Evolutionary conservation across 1,140 invertebrate genomes (phyloP).

Genomic region (Neodiprion fabricii): DNA sequence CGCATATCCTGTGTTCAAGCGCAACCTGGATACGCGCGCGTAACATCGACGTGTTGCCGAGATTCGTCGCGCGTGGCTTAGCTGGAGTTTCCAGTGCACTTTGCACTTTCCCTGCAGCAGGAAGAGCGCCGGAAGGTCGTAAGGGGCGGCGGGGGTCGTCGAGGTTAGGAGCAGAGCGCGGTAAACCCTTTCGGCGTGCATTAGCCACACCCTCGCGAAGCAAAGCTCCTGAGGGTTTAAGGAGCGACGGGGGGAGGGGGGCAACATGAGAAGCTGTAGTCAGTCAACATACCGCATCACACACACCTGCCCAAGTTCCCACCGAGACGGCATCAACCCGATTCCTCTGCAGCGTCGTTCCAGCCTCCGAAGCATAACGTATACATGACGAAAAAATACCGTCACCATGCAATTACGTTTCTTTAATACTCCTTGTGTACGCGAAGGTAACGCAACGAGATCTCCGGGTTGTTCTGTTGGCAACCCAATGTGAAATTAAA

Average conservation of each 20-base stretch:
- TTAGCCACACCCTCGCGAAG: conserved; percentile 9
- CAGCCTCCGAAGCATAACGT: background rate
- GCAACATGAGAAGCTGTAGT: conserved; percentile 11
- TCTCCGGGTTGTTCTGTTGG: too few species aligned
- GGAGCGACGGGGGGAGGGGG: background rate
- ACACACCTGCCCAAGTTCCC: conserved; percentile 7
- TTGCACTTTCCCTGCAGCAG: background rate
- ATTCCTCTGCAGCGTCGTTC: too few species aligned
- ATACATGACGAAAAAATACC: background rate
- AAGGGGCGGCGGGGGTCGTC: background rate
- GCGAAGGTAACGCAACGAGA: too few species aligned
- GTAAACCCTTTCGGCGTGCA: conserved; percentile 12
- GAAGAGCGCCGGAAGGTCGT: background rate
- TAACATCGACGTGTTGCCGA: background rate
- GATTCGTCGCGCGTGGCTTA: background rate
- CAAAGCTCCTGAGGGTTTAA: background rate
- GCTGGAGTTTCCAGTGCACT: conserved; percentile 2
- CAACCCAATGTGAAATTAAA: too few species aligned
- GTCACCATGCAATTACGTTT: background rate
- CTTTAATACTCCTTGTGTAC: background rate
- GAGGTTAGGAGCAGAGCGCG: conserved; percentile 6
- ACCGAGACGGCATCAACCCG: background rate
- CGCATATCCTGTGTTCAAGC: too few species aligned
- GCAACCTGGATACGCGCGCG: too few species aligned
- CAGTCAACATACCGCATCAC: conserved; percentile 14